These are phyloP conservation scores for Spodoptera picta DNA, from an alignment of 2,888 invertebrate species.

Conservation along the genomic window DNA sequence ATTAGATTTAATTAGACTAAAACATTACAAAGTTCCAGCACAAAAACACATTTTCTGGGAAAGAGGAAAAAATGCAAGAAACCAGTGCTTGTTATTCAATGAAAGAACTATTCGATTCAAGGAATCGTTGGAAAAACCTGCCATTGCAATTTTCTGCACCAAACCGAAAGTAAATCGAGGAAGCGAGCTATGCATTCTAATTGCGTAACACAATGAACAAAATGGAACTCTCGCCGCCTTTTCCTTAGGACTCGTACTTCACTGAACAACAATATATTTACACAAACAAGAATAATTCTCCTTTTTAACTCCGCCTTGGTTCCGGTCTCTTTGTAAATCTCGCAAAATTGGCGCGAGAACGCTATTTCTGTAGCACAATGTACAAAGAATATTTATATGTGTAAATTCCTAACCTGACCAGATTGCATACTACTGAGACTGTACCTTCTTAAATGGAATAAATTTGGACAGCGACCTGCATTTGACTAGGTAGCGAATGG, in stretches of 20 bases:
- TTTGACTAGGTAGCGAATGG: no score
- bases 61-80: slow-evolving; percentile 9
- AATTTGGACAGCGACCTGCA: no score
- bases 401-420: no score
- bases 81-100: slow-evolving; percentile 29
- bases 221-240: slow-evolving; percentile 45
- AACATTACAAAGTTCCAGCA: neutral
- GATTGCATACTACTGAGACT: no score
- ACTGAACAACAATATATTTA: slow-evolving; percentile 7
- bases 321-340: slow-evolving; percentile 9
- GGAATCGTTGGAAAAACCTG: slow-evolving; percentile 52
- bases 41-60: neutral
- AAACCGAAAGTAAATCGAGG: slow-evolving; percentile 62
- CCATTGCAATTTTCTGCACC: slow-evolving; percentile 61
- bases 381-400: neutral
- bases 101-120: slow-evolving; percentile 33
- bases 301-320: slow-evolving; percentile 9
- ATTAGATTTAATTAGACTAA: no score
- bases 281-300: slow-evolving; percentile 22
- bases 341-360: slow-evolving; percentile 14
- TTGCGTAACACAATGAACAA: slow-evolving; percentile 61
- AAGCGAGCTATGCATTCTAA: slow-evolving; percentile 69
- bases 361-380: slow-evolving; percentile 15
- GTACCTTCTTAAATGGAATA: no score
- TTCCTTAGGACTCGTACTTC: slow-evolving; percentile 40